phyloP scores from a whole-genome alignment of 2,888 invertebrate genomes.

The Chrysodeixis includens region DNA sequence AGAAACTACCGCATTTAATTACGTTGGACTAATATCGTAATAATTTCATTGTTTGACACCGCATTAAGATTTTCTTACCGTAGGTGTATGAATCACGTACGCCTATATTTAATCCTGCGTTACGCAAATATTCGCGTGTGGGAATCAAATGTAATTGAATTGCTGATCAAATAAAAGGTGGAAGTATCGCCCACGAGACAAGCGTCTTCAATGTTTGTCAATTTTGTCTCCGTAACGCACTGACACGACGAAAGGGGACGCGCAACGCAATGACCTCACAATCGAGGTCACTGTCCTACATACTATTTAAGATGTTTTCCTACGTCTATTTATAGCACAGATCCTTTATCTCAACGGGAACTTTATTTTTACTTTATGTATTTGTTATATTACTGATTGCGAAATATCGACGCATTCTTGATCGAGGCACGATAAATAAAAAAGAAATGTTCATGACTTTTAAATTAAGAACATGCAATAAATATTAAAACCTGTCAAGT shows the following conservation, averaged over 20 bases:
- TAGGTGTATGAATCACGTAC: neutral
- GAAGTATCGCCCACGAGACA: neutral
- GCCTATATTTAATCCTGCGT: neutral
- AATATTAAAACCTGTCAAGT: too few relatives aligned
- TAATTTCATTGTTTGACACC: neutral
- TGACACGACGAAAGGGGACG: neutral
- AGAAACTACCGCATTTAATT: neutral
- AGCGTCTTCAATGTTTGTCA: neutral
- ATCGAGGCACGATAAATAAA: neutral
- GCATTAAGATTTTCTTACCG: neutral
- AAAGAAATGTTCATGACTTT: neutral
- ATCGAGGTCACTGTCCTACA: neutral
- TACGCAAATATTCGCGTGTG: neutral
- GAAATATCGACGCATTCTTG: too few relatives aligned
- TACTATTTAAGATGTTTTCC: neutral
- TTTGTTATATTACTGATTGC: neutral
- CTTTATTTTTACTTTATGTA: neutral
- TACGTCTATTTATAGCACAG: neutral
- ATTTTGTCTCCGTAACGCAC: neutral
- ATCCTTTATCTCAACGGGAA: too few relatives aligned
- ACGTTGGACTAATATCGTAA: neutral
- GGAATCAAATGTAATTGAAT: constrained; percentile 1
- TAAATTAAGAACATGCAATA: neutral
- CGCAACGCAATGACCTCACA: neutral
- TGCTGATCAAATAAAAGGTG: neutral